Conservation (phyloP, 2,797 vertebrate species). For the Ammospiza maritima region DNA sequence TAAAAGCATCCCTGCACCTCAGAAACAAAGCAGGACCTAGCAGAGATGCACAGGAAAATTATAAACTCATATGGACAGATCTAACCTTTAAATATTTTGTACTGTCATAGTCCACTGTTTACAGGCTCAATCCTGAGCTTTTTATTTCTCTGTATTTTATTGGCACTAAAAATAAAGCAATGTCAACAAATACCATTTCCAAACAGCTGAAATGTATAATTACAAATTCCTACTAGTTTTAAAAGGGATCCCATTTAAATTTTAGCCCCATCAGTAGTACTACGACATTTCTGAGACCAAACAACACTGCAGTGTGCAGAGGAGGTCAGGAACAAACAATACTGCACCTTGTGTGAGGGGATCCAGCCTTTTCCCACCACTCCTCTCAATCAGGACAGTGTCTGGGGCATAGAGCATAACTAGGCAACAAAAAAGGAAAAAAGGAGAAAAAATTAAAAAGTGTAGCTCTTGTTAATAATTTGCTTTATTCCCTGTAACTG, state of each 20-base stretch:
- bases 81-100: not conserved
- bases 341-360: constrained; percentile 84
- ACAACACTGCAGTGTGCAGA: not conserved
- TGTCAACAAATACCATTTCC: not conserved
- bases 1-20: not conserved
- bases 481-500: not conserved
- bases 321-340: not conserved
- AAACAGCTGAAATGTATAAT: not conserved
- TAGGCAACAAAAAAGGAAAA: constrained; percentile 12
- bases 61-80: not conserved
- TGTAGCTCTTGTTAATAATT: not conserved
- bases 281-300: not conserved
- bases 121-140: not conserved
- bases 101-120: not conserved
- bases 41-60: not conserved
- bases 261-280: not conserved
- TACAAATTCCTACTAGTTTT: not conserved
- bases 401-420: constrained; percentile 88
- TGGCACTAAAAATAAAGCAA: not conserved
- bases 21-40: not conserved
- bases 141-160: not conserved
- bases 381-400: constrained; percentile 85
- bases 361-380: constrained; percentile 85
- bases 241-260: not conserved
- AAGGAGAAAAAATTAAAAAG: not conserved